Evolutionary conservation across 2,888 invertebrate species (phyloP), one percentile per base, ranked within the genome.

Genomic region (Antheraea yamamai): DNA sequence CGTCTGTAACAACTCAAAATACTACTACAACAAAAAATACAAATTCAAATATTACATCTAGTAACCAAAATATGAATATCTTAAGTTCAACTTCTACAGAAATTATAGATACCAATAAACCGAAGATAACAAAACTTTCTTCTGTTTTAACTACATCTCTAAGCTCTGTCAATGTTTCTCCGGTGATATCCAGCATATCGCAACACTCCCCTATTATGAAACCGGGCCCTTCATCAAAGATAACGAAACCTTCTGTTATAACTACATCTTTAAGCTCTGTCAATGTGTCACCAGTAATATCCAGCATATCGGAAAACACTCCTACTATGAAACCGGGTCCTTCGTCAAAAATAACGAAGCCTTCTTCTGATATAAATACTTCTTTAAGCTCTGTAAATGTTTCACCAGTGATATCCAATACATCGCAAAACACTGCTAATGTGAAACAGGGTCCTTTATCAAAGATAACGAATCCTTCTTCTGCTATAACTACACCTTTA

Each of bases 1-100:
- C 73, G 61, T 39, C 75, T 58, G 52, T 55, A 10, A 52, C 73
- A 66, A 73, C 68, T 58, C 18, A 70, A 20, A 75, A 55, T 51
- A 70, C 68, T 71, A 70, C 39, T 47, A 26, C 52, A 26, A 75
- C 75, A 47, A 74, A 74, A 47, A 71, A 47, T 8, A 26, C 71
- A 51, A 39, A 61, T n/a, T 4, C 39, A 70, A 70, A 70, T 70
- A 39, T 10, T n/a, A 20, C 39, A 47, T 20, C 68, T 51, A 66
- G 64, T 30, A 26, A 77, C 51, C 35, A 26, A 35, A 55, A 55
- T 23, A 74, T 52, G n/a, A 75, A 47, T 18, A 26, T 70, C 51
- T 55, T 58, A 26, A 18, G 10, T 61, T 61, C 18, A 30, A 51
- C 72, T 20, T 20, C 72, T 47, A 51, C 47, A 7, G 26, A 39